Base-by-base conservation (phyloP, 2,113 vertebrate species). In the Sterna hirundo region DNA sequence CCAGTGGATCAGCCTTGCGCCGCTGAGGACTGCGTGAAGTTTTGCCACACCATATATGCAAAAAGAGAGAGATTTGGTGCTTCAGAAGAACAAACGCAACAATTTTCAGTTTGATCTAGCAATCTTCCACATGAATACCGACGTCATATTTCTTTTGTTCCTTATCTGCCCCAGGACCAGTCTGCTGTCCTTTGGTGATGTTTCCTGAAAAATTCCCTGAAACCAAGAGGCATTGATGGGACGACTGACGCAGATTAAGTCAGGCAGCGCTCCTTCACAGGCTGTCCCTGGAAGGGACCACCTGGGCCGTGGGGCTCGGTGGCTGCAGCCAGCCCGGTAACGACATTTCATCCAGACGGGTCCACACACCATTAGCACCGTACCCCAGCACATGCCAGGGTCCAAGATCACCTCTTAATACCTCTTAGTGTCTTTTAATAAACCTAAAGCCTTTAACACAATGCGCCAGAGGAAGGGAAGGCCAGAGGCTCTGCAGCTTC, bases 231-330 rank as follows among this genome's bases (percentile, higher is more conserved):
- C 57, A 47, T 23, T 60, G 60, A 25, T 6, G 20, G 77, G 60
- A 91, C 17, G 58, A 22, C 15, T 36, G 52, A 4, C n/a, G 26
- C 30, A 60, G 47, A 26, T 5, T 15, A 46, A 22, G 75, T 40
- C 42, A 65, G 32, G 32, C 61, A 75, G 38, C 40, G 46, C 30
- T 84, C 25, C 65, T 86, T n/a, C 62, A 57, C 54, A 14, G 5
- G 0, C 30, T 58, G 32, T 23, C 49, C 64, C 72, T 77, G 15
- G 18, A 42, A 46, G 38, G 36, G 38, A 54, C 34, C 2, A 0
- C 54, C 20, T 52, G 51, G 46, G 6, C 47, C 0, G 0, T 40
- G 79, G 64, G 19, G 51, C 5, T 77, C 1, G 0, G 20, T 40
- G 34, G 9, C 72, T 83, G 71, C 86, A 76, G 27, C 23, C 64